phyloP scores from a whole-genome alignment of 2,888 invertebrate species.

The Coecobrya sp. region DNA sequence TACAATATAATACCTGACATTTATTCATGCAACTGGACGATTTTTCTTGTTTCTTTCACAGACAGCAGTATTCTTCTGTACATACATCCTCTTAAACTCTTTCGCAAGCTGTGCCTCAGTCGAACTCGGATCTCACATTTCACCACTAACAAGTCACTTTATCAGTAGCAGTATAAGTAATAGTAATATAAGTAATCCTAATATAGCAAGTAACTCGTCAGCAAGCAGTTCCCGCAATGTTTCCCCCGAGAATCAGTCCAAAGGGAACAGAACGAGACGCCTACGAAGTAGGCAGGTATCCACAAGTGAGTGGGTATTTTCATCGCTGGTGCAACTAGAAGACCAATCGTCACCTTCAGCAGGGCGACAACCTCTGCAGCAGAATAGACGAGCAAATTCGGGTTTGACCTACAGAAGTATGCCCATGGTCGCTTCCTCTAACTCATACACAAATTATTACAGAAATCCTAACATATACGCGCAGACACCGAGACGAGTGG shows the following conservation, averaged over 20 bases:
- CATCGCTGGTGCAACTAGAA: slow-evolving; percentile 54
- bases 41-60: slow-evolving; percentile 21
- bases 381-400: slow-evolving; percentile 25
- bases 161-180: not conserved
- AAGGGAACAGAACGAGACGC: not conserved
- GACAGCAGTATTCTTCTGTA: slow-evolving; percentile 49
- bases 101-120: slow-evolving; percentile 65
- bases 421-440: not conserved
- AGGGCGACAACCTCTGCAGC: not conserved
- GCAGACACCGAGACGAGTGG: slow-evolving; percentile 38
- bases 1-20: too few species aligned
- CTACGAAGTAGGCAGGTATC: slow-evolving; percentile 62
- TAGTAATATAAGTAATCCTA: slow-evolving; percentile 45
- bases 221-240: slow-evolving; percentile 56
- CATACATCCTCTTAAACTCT: slow-evolving; percentile 39
- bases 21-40: not conserved
- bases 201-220: slow-evolving; percentile 18
- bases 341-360: not conserved
- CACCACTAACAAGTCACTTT: slow-evolving; percentile 62
- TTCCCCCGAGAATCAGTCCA: slow-evolving; percentile 47
- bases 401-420: slow-evolving; percentile 70
- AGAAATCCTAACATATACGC: slow-evolving; percentile 73
- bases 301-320: slow-evolving; percentile 72
- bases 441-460: slow-evolving; percentile 70
- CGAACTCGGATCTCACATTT: slow-evolving; percentile 67